A percentile compares a stretch with the other conserved stretches of the same genome.
phyloP scores from a whole-genome alignment of 2,888 invertebrate genomes.

The Calameuta idolon region DNA sequence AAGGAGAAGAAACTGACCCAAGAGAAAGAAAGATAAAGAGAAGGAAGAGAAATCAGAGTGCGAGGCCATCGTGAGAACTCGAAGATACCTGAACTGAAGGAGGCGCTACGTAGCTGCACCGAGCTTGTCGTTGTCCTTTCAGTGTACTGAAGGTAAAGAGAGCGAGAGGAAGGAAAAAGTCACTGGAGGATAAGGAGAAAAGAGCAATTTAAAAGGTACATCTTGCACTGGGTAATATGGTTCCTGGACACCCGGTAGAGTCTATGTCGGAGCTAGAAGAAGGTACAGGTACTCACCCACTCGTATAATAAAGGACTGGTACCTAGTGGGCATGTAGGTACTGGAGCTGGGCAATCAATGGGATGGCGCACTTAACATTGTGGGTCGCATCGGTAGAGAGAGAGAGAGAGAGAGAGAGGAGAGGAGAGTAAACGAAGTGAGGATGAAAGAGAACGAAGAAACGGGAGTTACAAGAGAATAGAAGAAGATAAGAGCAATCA shows the following conservation, averaged over 20 bases:
- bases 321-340: not conserved
- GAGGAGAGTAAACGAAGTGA: not conserved
- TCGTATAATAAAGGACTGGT: not conserved
- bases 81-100: not conserved
- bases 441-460: not conserved
- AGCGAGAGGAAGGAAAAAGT: not conserved
- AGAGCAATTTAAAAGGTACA: not conserved
- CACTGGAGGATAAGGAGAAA: not conserved
- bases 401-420: not conserved
- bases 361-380: not conserved
- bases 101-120: not conserved
- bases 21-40: not conserved
- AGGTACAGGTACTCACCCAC: not conserved
- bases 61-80: conserved; percentile 5
- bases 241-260: not conserved
- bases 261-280: not conserved
- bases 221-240: not conserved
- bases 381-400: not conserved
- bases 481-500: not conserved
- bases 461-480: not conserved
- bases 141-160: not conserved
- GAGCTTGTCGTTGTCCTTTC: not conserved
- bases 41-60: not conserved
- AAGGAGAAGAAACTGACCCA: not conserved
- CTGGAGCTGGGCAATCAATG: not conserved